Conservation (phyloP, 2,113 vertebrate genomes). For the Rhagologus leucostigma region DNA sequence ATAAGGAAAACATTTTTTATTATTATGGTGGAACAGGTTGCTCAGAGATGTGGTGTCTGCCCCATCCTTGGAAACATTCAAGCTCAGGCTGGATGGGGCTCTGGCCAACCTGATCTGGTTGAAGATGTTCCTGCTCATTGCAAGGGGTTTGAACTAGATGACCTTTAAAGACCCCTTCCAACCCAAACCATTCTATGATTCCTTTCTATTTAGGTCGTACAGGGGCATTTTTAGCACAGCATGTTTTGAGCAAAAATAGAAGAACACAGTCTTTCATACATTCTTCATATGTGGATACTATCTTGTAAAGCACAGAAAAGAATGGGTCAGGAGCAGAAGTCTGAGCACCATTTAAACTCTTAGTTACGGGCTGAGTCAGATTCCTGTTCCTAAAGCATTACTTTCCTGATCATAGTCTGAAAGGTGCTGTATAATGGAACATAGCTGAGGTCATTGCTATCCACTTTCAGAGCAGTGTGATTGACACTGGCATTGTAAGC, state of each 20-base stretch:
- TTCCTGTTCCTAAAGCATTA: constrained; percentile 3
- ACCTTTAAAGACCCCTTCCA: neutral
- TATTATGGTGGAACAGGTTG: neutral
- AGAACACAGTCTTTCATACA: neutral
- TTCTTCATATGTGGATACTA: constrained; percentile 3
- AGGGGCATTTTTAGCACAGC: neutral
- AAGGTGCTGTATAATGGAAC: constrained; percentile 37
- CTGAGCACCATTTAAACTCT: neutral
- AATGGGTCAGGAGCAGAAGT: neutral
- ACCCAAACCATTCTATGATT: neutral
- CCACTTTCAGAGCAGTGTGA: constrained; percentile 10
- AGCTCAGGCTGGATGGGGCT: neutral
- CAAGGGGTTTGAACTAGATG: neutral
- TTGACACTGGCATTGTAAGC: constrained; percentile 32
- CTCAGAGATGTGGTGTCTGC: neutral
- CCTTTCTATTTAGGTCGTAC: neutral
- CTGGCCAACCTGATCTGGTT: neutral
- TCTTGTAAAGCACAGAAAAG: neutral
- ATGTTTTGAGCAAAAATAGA: neutral
- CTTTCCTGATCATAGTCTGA: constrained; percentile 20
- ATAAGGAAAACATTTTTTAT: neutral
- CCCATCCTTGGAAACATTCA: neutral
- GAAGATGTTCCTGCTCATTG: neutral
- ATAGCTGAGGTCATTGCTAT: constrained; percentile 26
- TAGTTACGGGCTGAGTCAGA: neutral